Base-by-base conservation (phyloP, 2,113 vertebrate genomes). In the Clupea harengus region DNA sequence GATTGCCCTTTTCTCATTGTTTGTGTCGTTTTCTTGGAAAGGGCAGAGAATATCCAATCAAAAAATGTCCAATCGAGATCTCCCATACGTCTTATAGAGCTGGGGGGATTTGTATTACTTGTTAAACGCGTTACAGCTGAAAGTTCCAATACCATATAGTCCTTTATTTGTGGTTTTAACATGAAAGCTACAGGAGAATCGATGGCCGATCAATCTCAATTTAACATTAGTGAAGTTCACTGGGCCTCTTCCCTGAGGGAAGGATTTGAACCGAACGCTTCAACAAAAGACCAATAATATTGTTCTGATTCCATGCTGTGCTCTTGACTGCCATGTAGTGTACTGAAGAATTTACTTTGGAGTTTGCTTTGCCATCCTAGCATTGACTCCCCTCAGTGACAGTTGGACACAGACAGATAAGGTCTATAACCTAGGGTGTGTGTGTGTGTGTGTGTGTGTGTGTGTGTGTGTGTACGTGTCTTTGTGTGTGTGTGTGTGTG, bases 191-290 rank as follows among this genome's bases (percentile, higher is more conserved):
- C 45, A 86, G 89, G 88, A 91, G 92, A 93, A 94, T 95, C 95
- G 89, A 95, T 95, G 45, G 4, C 44, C 93, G 90, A 94, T 95
- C 94, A 94, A 95, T 95, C 93, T 94, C 94, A 93, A 93, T 94
- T 94, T 93, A 89, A 89, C 88, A 83, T 89, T 52, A 90, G 84
- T 88, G 84, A 90, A 91, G 85, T 89, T 87, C 75, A 49, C 57
- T 52, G 82, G 88, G 57, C 82, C 45, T 18, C 85, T 88, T 86
- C 88, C 92, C 90, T 32, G 0, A 28, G 92, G 93, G 89, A 87
- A 88, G 88, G 85, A 91, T 78, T 92, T 92, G 90, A 86, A 89
- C 57, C 39, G 39, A 91, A 89, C 75, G 85, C 87, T 88, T 91
- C 84, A 87, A 88, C 82, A 87, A 54, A 86, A 85, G 72, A 84